Conservation (phyloP, 2,888 invertebrate genomes). For the Idaea aversata region DNA sequence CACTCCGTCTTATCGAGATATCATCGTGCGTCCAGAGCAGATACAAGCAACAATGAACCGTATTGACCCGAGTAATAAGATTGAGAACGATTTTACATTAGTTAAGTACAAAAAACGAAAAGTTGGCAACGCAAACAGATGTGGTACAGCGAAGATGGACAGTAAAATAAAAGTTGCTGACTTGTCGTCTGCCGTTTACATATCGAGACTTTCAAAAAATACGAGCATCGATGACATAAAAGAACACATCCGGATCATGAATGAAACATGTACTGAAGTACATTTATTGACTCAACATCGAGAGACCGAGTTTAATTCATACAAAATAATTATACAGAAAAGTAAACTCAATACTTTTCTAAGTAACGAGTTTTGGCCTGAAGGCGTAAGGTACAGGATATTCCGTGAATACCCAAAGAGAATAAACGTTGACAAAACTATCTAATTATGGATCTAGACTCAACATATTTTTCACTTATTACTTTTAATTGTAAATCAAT, state of each 20-base stretch:
- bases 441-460: conserved; percentile 4
- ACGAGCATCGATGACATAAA: conserved; percentile 7
- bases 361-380: conserved; percentile 9
- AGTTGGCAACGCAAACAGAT: conserved; percentile 4
- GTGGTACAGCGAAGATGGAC: conserved; percentile 6
- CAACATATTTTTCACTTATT: conserved; percentile 4
- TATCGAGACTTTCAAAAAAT: conserved; percentile 10
- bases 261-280: conserved; percentile 7
- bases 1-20: conserved; percentile 4
- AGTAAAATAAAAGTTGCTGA: conserved; percentile 9
- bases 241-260: conserved; percentile 4
- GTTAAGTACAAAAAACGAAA: conserved; percentile 7
- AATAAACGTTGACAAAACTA: neutral
- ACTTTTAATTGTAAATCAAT: conserved; percentile 17
- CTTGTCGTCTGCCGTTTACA: conserved; percentile 5
- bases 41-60: neutral
- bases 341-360: conserved; percentile 4
- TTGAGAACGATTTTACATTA: conserved; percentile 4
- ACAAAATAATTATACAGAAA: conserved; percentile 5
- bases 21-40: neutral
- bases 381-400: conserved; percentile 9
- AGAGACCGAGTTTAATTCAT: conserved; percentile 4
- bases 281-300: neutral
- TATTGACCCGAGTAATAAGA: neutral
- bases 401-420: conserved; percentile 8